Evolutionary conservation across 2,888 invertebrate species (phyloP).

Genomic region (Anarsia innoxiella): DNA sequence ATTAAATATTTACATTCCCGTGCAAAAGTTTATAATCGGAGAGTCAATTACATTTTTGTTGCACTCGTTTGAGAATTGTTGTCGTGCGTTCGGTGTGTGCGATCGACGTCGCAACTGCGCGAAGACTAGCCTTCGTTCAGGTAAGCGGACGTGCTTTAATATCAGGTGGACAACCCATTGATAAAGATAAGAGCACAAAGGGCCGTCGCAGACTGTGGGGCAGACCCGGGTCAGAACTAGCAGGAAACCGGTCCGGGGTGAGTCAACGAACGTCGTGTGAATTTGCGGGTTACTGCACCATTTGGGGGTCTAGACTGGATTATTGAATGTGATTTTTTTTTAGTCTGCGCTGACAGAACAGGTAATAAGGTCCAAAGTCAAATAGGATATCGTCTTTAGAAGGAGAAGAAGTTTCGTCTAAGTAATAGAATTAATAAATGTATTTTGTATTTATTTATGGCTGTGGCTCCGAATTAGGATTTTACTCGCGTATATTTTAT

Average conservation of each 20-base stretch:
- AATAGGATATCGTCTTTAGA: too few species aligned
- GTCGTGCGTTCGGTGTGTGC: conserved; percentile 1
- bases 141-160: conserved; percentile 41
- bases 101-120: conserved; percentile 38
- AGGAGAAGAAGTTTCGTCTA: too few species aligned
- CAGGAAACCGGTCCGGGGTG: background rate
- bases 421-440: too few species aligned
- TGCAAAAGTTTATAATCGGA: conserved; percentile 19
- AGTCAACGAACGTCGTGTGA: background rate
- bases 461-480: too few species aligned
- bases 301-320: too few species aligned
- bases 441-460: too few species aligned
- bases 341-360: too few species aligned
- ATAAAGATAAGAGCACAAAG: conserved; percentile 38
- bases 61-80: conserved; percentile 22
- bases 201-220: background rate
- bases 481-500: too few species aligned
- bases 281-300: too few species aligned
- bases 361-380: too few species aligned
- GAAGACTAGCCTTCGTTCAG: conserved; percentile 40
- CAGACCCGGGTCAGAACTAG: background rate
- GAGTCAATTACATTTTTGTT: conserved; percentile 36
- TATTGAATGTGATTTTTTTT: too few species aligned
- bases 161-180: conserved; percentile 59
- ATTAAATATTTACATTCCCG: conserved; percentile 17